Percentiles rank a stretch among this genome's conserved stretches.
Conservation (phyloP, 2,888 invertebrate species). For the Acrobasis consociella region DNA sequence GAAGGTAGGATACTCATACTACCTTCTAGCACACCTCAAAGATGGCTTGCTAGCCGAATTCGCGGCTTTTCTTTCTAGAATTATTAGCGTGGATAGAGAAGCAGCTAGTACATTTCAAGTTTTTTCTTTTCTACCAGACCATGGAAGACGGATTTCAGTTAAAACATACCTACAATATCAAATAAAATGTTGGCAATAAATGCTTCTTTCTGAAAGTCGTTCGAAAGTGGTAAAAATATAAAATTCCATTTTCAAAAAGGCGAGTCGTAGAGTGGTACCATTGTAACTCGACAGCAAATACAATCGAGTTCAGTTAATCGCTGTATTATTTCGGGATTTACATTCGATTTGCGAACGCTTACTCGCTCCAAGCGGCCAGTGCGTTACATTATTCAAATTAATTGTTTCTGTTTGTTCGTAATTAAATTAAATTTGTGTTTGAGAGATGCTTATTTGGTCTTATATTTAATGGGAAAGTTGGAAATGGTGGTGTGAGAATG, state of each 20-base stretch:
- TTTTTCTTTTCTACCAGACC: too few species aligned
- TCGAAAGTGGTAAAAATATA: not conserved
- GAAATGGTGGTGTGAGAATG: too few species aligned
- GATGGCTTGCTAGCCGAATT: too few species aligned
- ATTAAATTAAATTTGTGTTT: conserved; percentile 13
- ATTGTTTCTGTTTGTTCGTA: conserved; percentile 13
- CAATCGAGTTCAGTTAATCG: conserved; percentile 2
- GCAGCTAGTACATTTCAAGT: too few species aligned
- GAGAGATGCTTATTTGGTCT: not conserved
- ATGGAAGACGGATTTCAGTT: too few species aligned
- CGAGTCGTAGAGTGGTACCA: not conserved
- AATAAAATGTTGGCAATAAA: too few species aligned
- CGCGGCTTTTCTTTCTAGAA: too few species aligned
- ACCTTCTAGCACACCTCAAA: too few species aligned
- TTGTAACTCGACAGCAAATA: conserved; percentile 2
- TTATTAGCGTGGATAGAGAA: too few species aligned
- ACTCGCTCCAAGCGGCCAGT: not conserved
- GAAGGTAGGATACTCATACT: too few species aligned
- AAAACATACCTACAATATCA: too few species aligned
- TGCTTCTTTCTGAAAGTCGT: not conserved
- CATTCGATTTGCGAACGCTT: conserved; percentile 8
- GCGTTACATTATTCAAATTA: conserved; percentile 11
- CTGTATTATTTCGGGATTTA: conserved; percentile 13
- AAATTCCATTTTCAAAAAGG: conserved; percentile 1
- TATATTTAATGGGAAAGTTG: too few species aligned